phyloP scores from a whole-genome alignment of 2,888 invertebrate species.

The Nineta flava region DNA sequence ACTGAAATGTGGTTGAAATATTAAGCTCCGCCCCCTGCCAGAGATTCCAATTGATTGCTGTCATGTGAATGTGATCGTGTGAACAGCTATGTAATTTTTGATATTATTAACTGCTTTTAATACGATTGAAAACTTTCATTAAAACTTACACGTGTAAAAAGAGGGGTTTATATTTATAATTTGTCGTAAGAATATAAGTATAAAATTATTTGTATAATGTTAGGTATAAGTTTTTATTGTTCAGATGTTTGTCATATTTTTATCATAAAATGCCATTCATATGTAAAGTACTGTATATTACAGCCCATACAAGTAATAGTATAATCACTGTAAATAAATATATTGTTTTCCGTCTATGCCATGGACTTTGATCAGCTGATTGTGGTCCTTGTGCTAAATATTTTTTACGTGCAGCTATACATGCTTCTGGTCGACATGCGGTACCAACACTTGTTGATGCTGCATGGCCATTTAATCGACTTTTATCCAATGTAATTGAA shows the following conservation, averaged over 20 bases:
- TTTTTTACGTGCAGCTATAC: constrained; percentile 22
- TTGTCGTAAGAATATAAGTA: not conserved
- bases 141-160: too few relatives aligned
- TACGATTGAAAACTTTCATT: too few relatives aligned
- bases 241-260: too few relatives aligned
- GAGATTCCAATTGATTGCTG: too few relatives aligned
- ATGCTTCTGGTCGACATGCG: constrained; percentile 25
- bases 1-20: too few relatives aligned
- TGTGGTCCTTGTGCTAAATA: constrained; percentile 22
- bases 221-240: not conserved
- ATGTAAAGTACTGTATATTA: constrained; percentile 21
- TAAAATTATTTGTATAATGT: not conserved
- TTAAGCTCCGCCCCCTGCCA: too few relatives aligned
- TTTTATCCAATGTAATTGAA: constrained; percentile 3
- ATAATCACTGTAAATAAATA: constrained; percentile 29
- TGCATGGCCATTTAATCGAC: not conserved
- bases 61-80: too few relatives aligned
- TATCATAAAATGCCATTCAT: constrained; percentile 1
- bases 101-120: too few relatives aligned
- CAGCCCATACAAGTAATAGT: constrained; percentile 31
- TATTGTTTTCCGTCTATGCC: constrained; percentile 33
- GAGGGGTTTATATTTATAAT: too few relatives aligned
- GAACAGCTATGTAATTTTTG: too few relatives aligned
- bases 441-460: constrained; percentile 13
- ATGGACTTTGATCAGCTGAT: constrained; percentile 27